Percentiles rank a stretch among this genome's conserved stretches.
These are phyloP conservation scores for Hoplodrina ambigua DNA, from an alignment of 2,888 invertebrate genomes.

Conservation along the genomic window DNA sequence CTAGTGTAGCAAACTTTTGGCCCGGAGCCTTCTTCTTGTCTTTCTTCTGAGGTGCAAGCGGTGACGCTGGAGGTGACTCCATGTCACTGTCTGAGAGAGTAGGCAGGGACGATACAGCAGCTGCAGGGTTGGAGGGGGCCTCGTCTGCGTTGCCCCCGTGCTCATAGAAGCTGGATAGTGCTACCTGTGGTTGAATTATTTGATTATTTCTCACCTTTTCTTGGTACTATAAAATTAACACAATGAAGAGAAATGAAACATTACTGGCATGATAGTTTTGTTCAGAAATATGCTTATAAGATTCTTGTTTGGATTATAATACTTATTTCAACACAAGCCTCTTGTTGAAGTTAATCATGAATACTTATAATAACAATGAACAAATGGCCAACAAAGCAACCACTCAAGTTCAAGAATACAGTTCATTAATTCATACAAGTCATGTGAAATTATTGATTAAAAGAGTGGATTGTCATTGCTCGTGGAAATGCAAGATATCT, in stretches of 20 bases:
- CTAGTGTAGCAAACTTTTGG: slow-evolving; percentile 91
- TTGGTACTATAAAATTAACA: not conserved
- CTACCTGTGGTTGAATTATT: slow-evolving; percentile 89
- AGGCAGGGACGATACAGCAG: slow-evolving; percentile 71
- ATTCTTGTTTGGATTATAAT: slow-evolving; percentile 5
- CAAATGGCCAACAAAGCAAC: slow-evolving; percentile 35
- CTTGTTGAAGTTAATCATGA: not conserved
- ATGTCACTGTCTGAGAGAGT: slow-evolving; percentile 83
- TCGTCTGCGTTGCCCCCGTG: slow-evolving; percentile 91
- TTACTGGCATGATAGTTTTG: not conserved
- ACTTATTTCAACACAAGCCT: not conserved
- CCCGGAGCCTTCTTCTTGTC: slow-evolving; percentile 79
- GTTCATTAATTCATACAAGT: not conserved
- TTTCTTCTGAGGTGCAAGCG: slow-evolving; percentile 74
- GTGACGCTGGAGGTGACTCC: slow-evolving; percentile 83
- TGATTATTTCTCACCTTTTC: not conserved
- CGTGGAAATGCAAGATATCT: not conserved
- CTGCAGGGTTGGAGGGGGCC: slow-evolving; percentile 74
- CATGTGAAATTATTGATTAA: slow-evolving; percentile 9
- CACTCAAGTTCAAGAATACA: not conserved
- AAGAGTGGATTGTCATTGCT: not conserved
- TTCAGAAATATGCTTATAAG: slow-evolving; percentile 11
- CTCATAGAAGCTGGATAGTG: slow-evolving; percentile 95
- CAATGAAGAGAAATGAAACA: no score
- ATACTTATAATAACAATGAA: slow-evolving; percentile 10